Evolutionary conservation across 2,888 invertebrate species (phyloP), one percentile per base, ranked within the genome.

Genomic region (Lasioglossum figueresi): DNA sequence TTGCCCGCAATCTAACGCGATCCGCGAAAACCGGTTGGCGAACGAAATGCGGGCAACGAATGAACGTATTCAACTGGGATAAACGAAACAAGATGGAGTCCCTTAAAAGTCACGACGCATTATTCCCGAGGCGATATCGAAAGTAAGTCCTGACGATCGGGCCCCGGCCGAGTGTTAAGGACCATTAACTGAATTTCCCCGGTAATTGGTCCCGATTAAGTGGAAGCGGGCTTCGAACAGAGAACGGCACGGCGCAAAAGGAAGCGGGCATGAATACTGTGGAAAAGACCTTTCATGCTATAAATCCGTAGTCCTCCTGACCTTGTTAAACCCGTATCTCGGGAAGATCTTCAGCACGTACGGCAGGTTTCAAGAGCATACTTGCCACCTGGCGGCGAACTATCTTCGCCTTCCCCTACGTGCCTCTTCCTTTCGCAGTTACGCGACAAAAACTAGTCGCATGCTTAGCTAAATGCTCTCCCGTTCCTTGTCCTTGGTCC

Each of bases 401-500:
- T 86, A 76, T 88, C 85, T 73, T 79, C 80, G 80, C 40, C 71
- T 23, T 70, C 68, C 59, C 71, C 63, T 71, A 37, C 74, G 59
- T 80, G 83, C 85, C 82, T 86, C 90, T 85, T 81, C 84, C 88
- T 87, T 86, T 89, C 88, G 83, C 88, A 85, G 88, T 88, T 85
- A 77, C 85, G 88, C 87, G 91, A 92, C 93, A 94, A 94, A 94
- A 93, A 93, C 93, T 92, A 93, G 94, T 93, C 93, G 93, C 93
- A 93, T 93, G 93, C 93, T 94, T 93, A 93, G 93, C 93, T 93
- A 93, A 93, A 93, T 92, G 93, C 91, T 89, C 90, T 88, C 89
- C 83, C 88, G 85, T 89, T 90, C 86, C 86, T 85, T 84, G 90
- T 89, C 92, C 91, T 92, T 93, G 92, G 89, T 81, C 89, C 88